Percentiles rank a stretch among this genome's conserved stretches.
Evolutionary conservation across 2,113 vertebrate genomes (phyloP).

Genomic region (Melanocharis versteri): DNA sequence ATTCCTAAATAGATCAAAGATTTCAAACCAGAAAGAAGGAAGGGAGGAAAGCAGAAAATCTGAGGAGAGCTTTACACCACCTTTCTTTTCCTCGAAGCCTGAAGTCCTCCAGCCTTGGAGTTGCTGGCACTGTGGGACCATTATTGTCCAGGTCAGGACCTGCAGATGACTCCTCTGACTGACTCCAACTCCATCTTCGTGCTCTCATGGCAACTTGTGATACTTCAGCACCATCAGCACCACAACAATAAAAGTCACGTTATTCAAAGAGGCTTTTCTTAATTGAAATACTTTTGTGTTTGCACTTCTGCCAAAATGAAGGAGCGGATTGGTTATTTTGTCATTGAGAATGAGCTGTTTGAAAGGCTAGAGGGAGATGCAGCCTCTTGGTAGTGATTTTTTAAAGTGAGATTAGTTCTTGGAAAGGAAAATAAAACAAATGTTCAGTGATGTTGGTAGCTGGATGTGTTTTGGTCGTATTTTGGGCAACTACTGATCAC

Average conservation of each 20-base stretch:
- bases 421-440: neutral
- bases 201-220: neutral
- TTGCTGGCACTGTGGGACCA: neutral
- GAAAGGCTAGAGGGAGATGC: neutral
- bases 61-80: neutral
- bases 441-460: neutral
- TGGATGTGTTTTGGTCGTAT: neutral
- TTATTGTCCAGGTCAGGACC: neutral
- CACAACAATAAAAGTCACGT: neutral
- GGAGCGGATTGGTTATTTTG: neutral
- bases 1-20: neutral
- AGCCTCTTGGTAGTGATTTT: neutral
- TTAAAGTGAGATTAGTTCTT: neutral
- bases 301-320: neutral
- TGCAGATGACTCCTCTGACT: neutral
- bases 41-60: neutral
- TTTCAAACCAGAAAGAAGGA: neutral
- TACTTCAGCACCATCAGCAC: neutral
- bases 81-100: neutral
- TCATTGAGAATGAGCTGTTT: neutral
- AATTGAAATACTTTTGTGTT: neutral
- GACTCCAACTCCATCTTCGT: neutral
- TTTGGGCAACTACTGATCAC: neutral
- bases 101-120: neutral
- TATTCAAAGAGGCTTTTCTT: neutral